These are phyloP conservation scores for Bimastos eiseni DNA, from an alignment of 2,888 invertebrate genomes.

Conservation along the genomic window DNA sequence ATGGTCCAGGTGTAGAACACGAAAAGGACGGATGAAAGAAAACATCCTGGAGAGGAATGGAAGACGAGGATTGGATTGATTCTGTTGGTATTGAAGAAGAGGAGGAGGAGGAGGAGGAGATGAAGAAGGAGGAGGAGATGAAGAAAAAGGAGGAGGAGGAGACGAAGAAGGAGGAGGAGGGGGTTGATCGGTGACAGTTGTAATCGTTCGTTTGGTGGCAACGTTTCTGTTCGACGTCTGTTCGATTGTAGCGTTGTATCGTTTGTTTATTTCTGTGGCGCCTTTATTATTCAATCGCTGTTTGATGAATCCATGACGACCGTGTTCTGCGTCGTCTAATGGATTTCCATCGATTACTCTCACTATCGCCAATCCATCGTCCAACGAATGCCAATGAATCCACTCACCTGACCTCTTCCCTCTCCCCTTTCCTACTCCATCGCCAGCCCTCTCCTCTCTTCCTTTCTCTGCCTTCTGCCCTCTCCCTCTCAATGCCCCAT, in stretches of 20 bases:
- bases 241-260: background rate
- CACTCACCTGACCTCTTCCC: background rate
- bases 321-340: background rate
- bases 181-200: too few relatives aligned
- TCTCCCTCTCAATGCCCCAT: too few relatives aligned
- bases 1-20: background rate
- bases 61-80: background rate
- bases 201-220: background rate
- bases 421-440: too few relatives aligned
- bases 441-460: too few relatives aligned
- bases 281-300: constrained; percentile 22
- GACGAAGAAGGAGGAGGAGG: too few relatives aligned
- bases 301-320: constrained; percentile 1
- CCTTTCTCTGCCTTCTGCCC: too few relatives aligned
- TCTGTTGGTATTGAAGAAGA: background rate
- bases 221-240: background rate
- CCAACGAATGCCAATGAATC: background rate
- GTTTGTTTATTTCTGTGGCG: background rate
- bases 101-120: background rate
- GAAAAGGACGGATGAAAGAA: background rate
- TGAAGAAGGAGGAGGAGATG: background rate
- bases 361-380: background rate
- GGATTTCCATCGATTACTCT: constrained; percentile 6
- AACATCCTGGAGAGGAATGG: background rate
- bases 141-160: too few relatives aligned